Percentiles rank a stretch among this genome's conserved stretches.
These are phyloP conservation scores for Anaspis maculata DNA, from an alignment of 2,888 invertebrate species.

Conservation along the genomic window DNA sequence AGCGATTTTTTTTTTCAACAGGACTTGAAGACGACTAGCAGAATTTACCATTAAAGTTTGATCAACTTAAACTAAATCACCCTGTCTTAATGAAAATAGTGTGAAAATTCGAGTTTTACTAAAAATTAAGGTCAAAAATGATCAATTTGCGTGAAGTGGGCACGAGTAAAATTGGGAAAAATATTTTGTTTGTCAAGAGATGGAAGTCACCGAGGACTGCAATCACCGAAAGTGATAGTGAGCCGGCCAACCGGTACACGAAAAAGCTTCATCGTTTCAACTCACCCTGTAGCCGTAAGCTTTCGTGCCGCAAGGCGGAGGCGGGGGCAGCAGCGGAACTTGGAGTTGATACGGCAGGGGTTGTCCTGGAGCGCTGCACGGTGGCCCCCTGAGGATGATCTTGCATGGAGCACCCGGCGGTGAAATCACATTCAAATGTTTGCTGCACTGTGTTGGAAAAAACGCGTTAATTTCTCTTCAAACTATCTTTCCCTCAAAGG, in stretches of 20 bases:
- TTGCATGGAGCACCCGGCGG: constrained; percentile 26
- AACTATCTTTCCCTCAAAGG: constrained; percentile 1
- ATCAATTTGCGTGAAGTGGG: too few relatives aligned
- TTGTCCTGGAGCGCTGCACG: neutral
- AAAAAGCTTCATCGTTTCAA: constrained; percentile 2
- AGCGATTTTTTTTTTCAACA: too few relatives aligned
- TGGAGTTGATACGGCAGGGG: neutral
- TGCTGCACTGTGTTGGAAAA: constrained; percentile 35
- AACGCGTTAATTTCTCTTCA: constrained; percentile 1
- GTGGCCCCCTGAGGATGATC: constrained; percentile 28
- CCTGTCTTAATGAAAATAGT: too few relatives aligned
- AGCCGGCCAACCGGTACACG: neutral
- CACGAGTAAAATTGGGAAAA: too few relatives aligned
- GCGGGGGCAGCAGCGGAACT: neutral
- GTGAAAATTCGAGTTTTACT: too few relatives aligned
- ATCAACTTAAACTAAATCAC: too few relatives aligned
- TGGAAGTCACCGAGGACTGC: too few relatives aligned
- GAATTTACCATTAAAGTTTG: too few relatives aligned
- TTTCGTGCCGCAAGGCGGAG: constrained; percentile 3
- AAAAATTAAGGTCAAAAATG: too few relatives aligned
- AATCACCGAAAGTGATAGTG: constrained; percentile 1
- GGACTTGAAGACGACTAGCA: too few relatives aligned
- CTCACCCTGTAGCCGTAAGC: constrained; percentile 2
- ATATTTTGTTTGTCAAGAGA: too few relatives aligned
- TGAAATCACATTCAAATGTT: constrained; percentile 30